Evolutionary conservation across 2,797 vertebrate species (phyloP), one percentile per base, ranked within the genome.

Genomic region (Sus cebifrons): DNA sequence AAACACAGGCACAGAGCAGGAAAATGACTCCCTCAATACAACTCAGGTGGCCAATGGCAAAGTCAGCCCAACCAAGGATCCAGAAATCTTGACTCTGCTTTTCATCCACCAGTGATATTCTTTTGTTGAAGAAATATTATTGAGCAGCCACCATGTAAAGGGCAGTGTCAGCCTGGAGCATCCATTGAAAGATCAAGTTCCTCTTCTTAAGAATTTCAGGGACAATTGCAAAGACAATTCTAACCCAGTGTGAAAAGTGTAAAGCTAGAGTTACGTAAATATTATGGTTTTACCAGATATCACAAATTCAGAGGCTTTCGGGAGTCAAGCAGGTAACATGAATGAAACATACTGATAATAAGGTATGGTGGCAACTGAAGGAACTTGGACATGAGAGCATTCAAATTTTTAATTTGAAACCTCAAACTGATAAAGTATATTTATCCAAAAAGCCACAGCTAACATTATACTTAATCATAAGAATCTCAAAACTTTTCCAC

Each of bases 31-130:
- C 54, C 49, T 91, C 25, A n/a, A 0, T n/a, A 4, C 44, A 14
- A 56, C 23, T 23, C 23, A 58, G 2, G 5, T 56, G 32, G 6
- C 73, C n/a, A 56, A 0, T 79, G 36, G 12, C 40, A 92, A 95
- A 71, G 40, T 44, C 83, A 75, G 32, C 29, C 56, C 60, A 90
- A 15, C n/a, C 5, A 82, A 64, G 60, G 1, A 54, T 75, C 49
- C 49, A 86, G 75, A 93, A 86, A 58, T 86, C 71, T 64, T 58
- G n/a, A 32, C 25, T 94, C 27, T 89, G 36, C 14, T 81, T 56
- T 79, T 91, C 21, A 75, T 60, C 32, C 11, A n/a, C 40, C 14
- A 52, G 5, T 54, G 32, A 78, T 78, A 2, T 62, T 81, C 13
- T 84, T 82, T 60, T 78, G 12, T 87, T 93, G 0, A 14, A 75